These are phyloP conservation scores for Chymomyza caudatula DNA, from an alignment of 2,888 invertebrate species.

Conservation along the genomic window DNA sequence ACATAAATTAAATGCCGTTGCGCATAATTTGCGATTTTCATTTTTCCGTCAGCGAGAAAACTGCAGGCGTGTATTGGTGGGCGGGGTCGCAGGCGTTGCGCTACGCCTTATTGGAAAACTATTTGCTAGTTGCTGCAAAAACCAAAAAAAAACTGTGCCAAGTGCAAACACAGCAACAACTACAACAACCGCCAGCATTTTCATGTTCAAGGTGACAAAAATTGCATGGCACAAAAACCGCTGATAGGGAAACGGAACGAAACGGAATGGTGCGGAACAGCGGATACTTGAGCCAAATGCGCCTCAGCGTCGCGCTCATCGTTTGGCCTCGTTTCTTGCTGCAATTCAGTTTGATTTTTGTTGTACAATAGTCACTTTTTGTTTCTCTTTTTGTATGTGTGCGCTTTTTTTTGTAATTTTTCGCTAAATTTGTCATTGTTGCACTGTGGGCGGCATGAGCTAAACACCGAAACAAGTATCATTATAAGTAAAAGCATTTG, in stretches of 20 bases:
- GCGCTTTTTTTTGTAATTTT: not conserved
- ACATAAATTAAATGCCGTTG: conserved; percentile 25
- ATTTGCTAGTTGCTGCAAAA: conserved; percentile 32
- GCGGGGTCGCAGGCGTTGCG: not conserved
- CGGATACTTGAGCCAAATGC: conserved; percentile 56
- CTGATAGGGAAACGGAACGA: not conserved
- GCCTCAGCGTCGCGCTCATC: conserved; percentile 37
- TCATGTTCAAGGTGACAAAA: conserved; percentile 72
- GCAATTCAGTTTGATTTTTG: conserved; percentile 27
- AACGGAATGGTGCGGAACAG: not conserved
- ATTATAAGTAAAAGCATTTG: not conserved
- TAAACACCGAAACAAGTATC: not conserved
- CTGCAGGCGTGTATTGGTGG: not conserved
- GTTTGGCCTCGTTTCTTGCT: conserved; percentile 47
- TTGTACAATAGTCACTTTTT: conserved; percentile 23
- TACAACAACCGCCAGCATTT: conserved; percentile 34
- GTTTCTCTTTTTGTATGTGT: conserved; percentile 1
- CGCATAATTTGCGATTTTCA: conserved; percentile 29
- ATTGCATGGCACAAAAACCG: conserved; percentile 18
- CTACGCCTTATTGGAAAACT: conserved; percentile 42
- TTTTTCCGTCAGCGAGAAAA: conserved; percentile 14
- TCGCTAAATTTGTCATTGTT: conserved; percentile 28
- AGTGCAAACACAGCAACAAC: conserved; percentile 12
- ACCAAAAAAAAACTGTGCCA: too few relatives aligned
- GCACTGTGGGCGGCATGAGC: not conserved